Evolutionary conservation across 2,113 vertebrate genomes (phyloP).

Genomic region (Gambusia holbrooki): DNA sequence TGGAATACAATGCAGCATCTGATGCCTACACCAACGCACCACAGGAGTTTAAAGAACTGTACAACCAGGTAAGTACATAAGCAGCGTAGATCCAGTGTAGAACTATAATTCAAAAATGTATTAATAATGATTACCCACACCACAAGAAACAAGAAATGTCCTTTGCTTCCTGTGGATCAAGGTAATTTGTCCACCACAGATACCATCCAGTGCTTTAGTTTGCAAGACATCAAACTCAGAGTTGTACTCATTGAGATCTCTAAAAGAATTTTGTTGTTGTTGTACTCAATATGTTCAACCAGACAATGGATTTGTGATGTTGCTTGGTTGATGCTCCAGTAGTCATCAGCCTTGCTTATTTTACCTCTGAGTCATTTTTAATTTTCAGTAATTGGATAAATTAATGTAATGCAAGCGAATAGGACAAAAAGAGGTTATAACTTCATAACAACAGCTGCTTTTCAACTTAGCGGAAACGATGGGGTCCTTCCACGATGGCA

Average conservation of each 20-base stretch:
- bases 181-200: not conserved
- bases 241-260: no score
- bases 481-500: slow-evolving; percentile 79
- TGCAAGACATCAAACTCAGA: no score
- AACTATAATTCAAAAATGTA: not conserved
- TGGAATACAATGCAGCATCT: slow-evolving; percentile 80
- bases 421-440: not conserved
- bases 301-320: no score
- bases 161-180: not conserved
- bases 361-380: not conserved
- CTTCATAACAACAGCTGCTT: not conserved
- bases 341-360: no score
- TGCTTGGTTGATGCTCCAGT: no score
- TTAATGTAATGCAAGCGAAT: not conserved
- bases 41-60: slow-evolving; percentile 79
- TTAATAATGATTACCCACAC: not conserved
- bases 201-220: no score
- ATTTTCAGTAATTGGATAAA: not conserved
- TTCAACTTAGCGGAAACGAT: slow-evolving; percentile 66
- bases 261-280: no score
- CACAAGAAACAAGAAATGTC: not conserved
- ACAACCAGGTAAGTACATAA: slow-evolving; percentile 66
- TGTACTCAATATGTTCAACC: no score
- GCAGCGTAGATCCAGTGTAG: not conserved
- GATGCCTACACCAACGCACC: slow-evolving; percentile 82